phyloP scores from a whole-genome alignment of 2,113 vertebrate species.

The Trogon surrucura region DNA sequence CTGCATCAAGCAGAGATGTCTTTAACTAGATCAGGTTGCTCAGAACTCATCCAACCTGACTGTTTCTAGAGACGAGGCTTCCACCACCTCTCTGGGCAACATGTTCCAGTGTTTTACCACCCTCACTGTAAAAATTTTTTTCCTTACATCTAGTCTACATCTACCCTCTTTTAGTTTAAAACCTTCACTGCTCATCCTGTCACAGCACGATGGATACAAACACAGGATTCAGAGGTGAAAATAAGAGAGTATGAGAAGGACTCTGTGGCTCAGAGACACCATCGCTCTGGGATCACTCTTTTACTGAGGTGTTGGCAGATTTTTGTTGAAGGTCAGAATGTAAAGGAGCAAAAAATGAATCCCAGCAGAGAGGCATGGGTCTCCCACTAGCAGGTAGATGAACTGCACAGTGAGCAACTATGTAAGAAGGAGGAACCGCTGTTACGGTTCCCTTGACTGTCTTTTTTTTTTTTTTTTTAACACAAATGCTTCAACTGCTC shows the following conservation, averaged over 20 bases:
- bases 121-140: too few relatives aligned
- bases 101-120: too few relatives aligned
- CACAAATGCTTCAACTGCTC: neutral
- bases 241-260: neutral
- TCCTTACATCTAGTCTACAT: too few relatives aligned
- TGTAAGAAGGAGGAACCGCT: neutral
- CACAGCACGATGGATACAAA: fast-evolving
- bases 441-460: neutral
- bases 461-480: neutral
- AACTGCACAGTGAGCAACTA: neutral
- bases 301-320: neutral
- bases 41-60: too few relatives aligned
- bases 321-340: neutral
- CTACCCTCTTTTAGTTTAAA: too few relatives aligned
- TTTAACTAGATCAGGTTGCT: too few relatives aligned
- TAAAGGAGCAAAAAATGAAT: neutral
- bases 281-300: neutral
- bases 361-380: neutral
- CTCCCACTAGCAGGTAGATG: neutral
- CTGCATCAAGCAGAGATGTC: too few relatives aligned
- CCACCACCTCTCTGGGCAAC: too few relatives aligned
- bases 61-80: too few relatives aligned
- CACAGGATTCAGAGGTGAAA: neutral
- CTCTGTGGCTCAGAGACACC: neutral
- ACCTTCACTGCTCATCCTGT: too few relatives aligned